These are phyloP conservation scores for Acanthacorydalis orientalis DNA, from an alignment of 2,888 invertebrate species.

Conservation along the genomic window DNA sequence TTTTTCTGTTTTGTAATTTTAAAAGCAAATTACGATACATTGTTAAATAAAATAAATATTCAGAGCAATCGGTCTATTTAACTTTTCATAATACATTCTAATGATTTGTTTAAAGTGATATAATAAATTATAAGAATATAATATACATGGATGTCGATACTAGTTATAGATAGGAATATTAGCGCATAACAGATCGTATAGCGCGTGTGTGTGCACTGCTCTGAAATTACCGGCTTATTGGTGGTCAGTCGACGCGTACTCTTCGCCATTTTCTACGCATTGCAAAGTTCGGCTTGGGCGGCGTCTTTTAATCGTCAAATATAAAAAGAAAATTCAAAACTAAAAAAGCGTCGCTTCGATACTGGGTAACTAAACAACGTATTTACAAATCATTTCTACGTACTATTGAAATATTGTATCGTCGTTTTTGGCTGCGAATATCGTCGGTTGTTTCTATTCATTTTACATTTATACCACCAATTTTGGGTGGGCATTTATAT, in stretches of 20 bases:
- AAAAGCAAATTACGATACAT: too few relatives aligned
- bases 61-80: too few relatives aligned
- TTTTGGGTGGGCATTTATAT: conserved; percentile 1
- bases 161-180: too few relatives aligned
- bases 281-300: too few relatives aligned
- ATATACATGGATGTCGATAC: too few relatives aligned
- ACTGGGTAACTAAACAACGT: conserved; percentile 6
- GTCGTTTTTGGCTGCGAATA: conserved; percentile 25
- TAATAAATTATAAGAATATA: too few relatives aligned
- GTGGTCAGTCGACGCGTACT: background rate
- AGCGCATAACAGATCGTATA: too few relatives aligned
- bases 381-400: conserved; percentile 5
- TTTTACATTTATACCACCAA: background rate
- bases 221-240: background rate
- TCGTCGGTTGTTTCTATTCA: conserved; percentile 18
- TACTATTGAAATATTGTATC: conserved; percentile 2
- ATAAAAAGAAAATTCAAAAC: background rate
- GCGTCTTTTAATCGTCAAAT: background rate
- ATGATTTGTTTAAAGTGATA: too few relatives aligned
- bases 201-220: too few relatives aligned
- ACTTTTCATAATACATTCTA: too few relatives aligned
- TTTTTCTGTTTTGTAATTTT: too few relatives aligned
- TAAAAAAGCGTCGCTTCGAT: conserved; percentile 3
- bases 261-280: background rate
- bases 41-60: too few relatives aligned